Evolutionary conservation across 2,113 vertebrate genomes (phyloP).

Genomic region (Mastomys natalensis): DNA sequence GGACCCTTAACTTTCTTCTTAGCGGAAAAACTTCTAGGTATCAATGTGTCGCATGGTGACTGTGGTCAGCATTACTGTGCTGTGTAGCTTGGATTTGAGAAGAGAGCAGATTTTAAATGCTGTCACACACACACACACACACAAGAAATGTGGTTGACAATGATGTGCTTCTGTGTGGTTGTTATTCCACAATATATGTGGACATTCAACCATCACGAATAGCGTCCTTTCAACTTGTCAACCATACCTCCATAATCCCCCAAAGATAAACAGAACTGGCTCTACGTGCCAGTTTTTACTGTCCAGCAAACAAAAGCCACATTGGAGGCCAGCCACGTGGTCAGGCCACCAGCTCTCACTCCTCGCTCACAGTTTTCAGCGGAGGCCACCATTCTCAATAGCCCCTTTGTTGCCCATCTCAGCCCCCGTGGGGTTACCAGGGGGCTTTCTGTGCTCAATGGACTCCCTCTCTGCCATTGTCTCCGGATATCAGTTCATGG

Average conservation of each 20-base stretch:
- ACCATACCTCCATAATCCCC: not conserved
- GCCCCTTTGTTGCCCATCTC: conserved; percentile 88
- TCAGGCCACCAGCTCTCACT: conserved; percentile 84
- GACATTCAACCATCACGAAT: no score
- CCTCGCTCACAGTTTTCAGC: conserved; percentile 82
- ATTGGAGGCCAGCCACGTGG: conserved; percentile 85
- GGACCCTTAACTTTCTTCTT: conserved; percentile 63
- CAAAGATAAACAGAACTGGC: conserved; percentile 81
- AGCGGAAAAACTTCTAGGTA: not conserved
- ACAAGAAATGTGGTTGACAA: not conserved
- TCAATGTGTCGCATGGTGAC: no score
- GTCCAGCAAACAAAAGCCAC: conserved; percentile 88
- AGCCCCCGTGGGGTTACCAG: conserved; percentile 87
- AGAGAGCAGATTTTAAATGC: not conserved
- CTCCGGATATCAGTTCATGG: conserved; percentile 88
- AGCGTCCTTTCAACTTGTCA: not conserved
- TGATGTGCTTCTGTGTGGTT: not conserved
- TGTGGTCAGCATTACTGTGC: not conserved
- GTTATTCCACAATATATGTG: not conserved
- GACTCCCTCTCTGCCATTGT: conserved; percentile 88
- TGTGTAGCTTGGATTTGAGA: not conserved
- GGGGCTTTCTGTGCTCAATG: conserved; percentile 89
- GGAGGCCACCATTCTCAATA: conserved; percentile 86
- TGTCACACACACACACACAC: no score
- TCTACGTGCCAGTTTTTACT: conserved; percentile 82